Base-by-base conservation (phyloP, 2,888 invertebrate genomes). In the Melanostoma scalare region DNA sequence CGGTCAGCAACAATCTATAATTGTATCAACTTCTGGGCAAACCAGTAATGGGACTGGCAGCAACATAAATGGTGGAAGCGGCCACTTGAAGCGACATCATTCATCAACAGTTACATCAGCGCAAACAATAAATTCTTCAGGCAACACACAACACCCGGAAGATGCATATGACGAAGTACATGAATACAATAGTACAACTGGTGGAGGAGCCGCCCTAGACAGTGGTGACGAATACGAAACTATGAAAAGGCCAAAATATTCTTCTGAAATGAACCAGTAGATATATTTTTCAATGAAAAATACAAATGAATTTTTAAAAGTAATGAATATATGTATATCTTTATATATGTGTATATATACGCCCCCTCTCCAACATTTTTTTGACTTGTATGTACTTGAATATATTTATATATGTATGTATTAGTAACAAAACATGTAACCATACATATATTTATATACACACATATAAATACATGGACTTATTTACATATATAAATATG, bases 211-310 rank as follows among this genome's bases (percentile, higher is more conserved):
- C 20, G 87, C 88, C 71, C 87, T 86, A 30, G 87, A 86, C 35
- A 87, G 87, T n/a, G 90, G 90, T 76, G 91, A 91, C 81, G 91
- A 91, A 74, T 87, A 87, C 85, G 90, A 90, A 79, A 88, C 88
- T 56, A 87, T 89, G 88, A 92, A 90, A 87, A 88, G 91, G 85
- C 88, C 90, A 84, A 91, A 91, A 88, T 91, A 89, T 85, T 87
- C 89, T 44, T 88, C 89, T 42, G 90, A 90, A 87, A 90, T 85
- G 9, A 86, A 86, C 60, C 67, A 85, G 67, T 74, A 77, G 56
- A 76, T 61, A 61, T 50, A 6, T 46, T 20, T 20, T 20, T 20
- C 20, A 20, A 20, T 20, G 20, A 20, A 20, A 20, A 20, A 20
- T 20, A 20, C 20, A 20, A 20, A 20, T 20, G 20, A 20, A 20